These are phyloP conservation scores for Temnothorax nylanderi DNA, from an alignment of 1,140 invertebrate genomes.

Conservation along the genomic window DNA sequence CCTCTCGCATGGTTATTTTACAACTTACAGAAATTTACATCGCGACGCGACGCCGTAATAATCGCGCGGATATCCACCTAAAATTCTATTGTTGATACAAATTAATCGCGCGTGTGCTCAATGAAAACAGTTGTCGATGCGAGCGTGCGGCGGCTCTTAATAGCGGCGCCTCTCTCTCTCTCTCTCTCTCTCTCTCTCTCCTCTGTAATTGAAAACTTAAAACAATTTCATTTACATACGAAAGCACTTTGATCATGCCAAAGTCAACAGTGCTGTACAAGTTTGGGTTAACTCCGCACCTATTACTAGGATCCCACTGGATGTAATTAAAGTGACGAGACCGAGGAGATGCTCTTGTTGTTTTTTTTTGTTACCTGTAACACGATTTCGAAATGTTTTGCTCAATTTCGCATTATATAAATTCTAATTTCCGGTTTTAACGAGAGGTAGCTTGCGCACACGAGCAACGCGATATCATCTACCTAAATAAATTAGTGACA, in stretches of 20 bases:
- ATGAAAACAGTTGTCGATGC: neutral
- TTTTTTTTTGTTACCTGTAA: constrained; percentile 28
- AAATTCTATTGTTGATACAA: neutral
- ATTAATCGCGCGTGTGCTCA: neutral
- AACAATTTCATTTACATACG: constrained; percentile 53
- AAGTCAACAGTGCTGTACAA: constrained; percentile 47
- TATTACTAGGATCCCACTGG: constrained; percentile 31
- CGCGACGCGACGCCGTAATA: neutral
- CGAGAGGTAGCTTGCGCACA: neutral
- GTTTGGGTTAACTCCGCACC: constrained; percentile 37
- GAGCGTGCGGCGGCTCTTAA: neutral
- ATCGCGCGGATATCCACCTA: neutral
- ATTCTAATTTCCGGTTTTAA: neutral
- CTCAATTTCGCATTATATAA: constrained; percentile 25
- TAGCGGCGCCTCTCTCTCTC: neutral
- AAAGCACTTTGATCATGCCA: constrained; percentile 50
- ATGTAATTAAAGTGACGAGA: constrained; percentile 46
- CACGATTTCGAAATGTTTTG: constrained; percentile 3
- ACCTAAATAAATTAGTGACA: neutral
- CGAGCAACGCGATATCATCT: neutral
- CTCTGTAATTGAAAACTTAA: constrained; percentile 38
- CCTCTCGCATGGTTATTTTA: constrained; percentile 44
- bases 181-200: neutral
- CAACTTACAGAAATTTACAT: constrained; percentile 49
- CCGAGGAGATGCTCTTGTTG: neutral